phyloP scores from a whole-genome alignment of 2,888 invertebrate species.

The Eucriotettix oculatus region DNA sequence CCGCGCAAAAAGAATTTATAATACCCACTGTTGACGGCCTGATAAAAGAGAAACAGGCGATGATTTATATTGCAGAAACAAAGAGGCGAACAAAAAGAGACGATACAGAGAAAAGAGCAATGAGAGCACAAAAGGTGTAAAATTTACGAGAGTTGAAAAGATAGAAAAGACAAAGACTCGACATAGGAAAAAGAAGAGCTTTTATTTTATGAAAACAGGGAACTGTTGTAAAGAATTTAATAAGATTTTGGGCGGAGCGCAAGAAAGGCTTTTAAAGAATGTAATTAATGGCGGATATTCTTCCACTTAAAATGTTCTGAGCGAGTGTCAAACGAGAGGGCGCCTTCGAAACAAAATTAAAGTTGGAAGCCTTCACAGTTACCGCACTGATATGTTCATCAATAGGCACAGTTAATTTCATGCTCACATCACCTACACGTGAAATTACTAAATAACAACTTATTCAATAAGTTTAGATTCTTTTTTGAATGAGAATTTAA shows the following conservation, averaged over 20 bases:
- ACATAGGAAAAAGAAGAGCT: conserved; percentile 1
- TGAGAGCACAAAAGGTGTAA: conserved; percentile 1
- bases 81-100: background rate
- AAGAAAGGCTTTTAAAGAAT: conserved; percentile 9
- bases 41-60: background rate
- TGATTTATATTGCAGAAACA: background rate
- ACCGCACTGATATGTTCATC: background rate
- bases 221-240: conserved; percentile 8
- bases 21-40: background rate
- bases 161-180: background rate
- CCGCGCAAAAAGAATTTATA: background rate
- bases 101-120: background rate
- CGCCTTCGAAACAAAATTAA: background rate
- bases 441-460: too few species aligned
- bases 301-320: conserved; percentile 6
- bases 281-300: conserved; percentile 9
- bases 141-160: conserved; percentile 1
- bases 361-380: background rate
- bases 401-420: too few species aligned
- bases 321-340: background rate
- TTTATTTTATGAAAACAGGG: conserved; percentile 2
- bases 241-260: conserved; percentile 6
- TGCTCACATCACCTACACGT: too few species aligned
- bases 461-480: too few species aligned
- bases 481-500: too few species aligned